Base-by-base conservation (phyloP, 2,888 invertebrate species). In the Lagria hirta region DNA sequence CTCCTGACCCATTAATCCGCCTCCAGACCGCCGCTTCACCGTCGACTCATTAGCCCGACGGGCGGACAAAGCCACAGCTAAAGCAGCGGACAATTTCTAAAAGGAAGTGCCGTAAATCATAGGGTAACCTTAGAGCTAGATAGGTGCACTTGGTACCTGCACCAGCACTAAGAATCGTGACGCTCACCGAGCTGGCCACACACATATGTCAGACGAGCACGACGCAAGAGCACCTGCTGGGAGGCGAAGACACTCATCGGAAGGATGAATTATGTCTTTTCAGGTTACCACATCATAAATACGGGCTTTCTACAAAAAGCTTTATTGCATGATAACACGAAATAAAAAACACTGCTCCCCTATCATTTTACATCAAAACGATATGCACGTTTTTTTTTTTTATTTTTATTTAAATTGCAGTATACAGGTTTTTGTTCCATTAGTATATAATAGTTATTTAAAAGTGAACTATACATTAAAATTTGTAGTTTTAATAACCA, bases 1-100 rank as follows among this genome's bases (percentile, higher is more conserved):
- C 75, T 72, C 72, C 72, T 68, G 74, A 66, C 61, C 73, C 66
- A 68, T 67, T 66, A 66, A 66, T 66, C 64, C 62, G 53, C 57
- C 52, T 60, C 58, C 49, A 56, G 62, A 63, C 64, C 54, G 58
- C 63, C 61, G 56, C 55, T 52, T 57, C 52, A 58, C 58, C 53
- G 52, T 38, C 37, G 32, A 32, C 41, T 41, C 41, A 41, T 41
- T 41, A 41, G 41, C 41, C 23, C 38, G n/a, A 10, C 18, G 13
- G 26, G 17, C 33, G 41, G 41, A 41, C 41, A 33, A 41, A 26
- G 14, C 6, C 18, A 27, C 41, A 21, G 33, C 37, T 20, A 28
- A 15, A 8, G 28, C 35, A 28, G 14, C 37, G 28, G 33, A 24
- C 32, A 32, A 26, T 38, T 38, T 38, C 29, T 10, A 22, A 24